Base-by-base conservation (phyloP, 2,888 invertebrate species). In the Rhaphigaster nebulosa region DNA sequence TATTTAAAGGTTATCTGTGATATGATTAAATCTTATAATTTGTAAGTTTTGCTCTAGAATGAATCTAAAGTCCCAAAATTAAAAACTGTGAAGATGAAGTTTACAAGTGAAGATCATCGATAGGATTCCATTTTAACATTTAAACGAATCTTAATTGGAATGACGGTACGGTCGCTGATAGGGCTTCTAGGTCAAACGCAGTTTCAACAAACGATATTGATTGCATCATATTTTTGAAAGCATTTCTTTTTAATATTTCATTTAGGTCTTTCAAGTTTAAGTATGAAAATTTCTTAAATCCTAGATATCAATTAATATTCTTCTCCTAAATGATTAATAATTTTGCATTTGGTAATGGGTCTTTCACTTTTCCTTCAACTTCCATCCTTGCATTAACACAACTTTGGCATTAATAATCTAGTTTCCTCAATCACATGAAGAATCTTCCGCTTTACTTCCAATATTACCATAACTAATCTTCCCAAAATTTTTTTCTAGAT, bases 91-190 rank as follows among this genome's bases (percentile, higher is more conserved):
- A 65, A 65, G 29, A 29, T 29, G 12, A 65, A 65, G n/a, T 60
- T 60, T n/a, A n/a, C 10, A 60, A 60, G 65, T 5, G 29, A 23
- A 76, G 23, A 38, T 38, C 20, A 38, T 76, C 34, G 70, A 38
- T 15, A 76, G 34, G 70, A 70, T 6, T 34, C 34, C 34, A 70
- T 70, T 34, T 70, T 70, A 65, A 34, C 13, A 76, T 76, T 76
- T 76, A 76, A 76, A 76, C 70, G 70, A 76, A 38, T 6, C 70
- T 76, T 29, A 76, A 76, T 76, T 76, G 70, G 23, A 38, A 38
- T 23, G 70, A 38, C 38, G 34, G 70, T 76, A 76, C 26, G 8
- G 34, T 76, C 70, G 20, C 70, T 76, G 70, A 76, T 76, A 29
- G 70, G 10, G 70, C 20, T 38, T 76, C 70, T 38, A 38, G 70